phyloP scores from a whole-genome alignment of 2,113 vertebrate genomes.

The Scopus umbretta region DNA sequence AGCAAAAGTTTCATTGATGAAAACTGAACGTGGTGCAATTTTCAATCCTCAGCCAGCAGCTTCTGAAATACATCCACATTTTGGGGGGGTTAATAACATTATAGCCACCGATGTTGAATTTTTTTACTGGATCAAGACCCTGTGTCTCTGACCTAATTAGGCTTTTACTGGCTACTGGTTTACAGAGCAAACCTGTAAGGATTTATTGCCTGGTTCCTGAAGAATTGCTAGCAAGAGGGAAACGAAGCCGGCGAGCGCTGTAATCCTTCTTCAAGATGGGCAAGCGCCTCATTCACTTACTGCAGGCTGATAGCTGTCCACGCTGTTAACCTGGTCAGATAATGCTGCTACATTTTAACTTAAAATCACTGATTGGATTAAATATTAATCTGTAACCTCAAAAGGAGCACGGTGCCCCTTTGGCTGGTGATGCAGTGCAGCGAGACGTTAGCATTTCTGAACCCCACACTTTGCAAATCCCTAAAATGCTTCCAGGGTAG shows the following conservation, averaged over 20 bases:
- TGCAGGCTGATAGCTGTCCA: not conserved
- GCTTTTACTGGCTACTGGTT: not conserved
- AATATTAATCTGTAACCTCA: not conserved
- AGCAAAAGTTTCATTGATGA: not conserved
- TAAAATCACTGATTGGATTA: not conserved
- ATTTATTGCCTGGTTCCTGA: not conserved
- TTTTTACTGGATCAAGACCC: not conserved
- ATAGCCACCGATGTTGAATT: not conserved
- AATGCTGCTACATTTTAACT: not conserved
- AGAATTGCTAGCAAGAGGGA: not conserved
- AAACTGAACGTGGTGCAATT: not conserved
- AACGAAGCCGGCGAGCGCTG: not conserved
- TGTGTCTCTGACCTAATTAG: not conserved
- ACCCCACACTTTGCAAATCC: not conserved
- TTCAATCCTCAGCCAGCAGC: not conserved
- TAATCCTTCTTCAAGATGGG: not conserved
- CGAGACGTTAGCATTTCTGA: not conserved
- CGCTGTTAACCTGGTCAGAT: not conserved
- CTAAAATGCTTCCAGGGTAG: not conserved
- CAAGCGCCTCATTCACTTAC: accelerated
- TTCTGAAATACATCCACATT: not conserved
- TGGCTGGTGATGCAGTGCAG: not conserved
- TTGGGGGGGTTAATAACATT: not conserved
- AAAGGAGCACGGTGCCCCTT: not conserved
- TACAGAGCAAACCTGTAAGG: not conserved